Base-by-base conservation (phyloP, 92 coral and sea anemone genomes). In the Diadumene lineata region DNA sequence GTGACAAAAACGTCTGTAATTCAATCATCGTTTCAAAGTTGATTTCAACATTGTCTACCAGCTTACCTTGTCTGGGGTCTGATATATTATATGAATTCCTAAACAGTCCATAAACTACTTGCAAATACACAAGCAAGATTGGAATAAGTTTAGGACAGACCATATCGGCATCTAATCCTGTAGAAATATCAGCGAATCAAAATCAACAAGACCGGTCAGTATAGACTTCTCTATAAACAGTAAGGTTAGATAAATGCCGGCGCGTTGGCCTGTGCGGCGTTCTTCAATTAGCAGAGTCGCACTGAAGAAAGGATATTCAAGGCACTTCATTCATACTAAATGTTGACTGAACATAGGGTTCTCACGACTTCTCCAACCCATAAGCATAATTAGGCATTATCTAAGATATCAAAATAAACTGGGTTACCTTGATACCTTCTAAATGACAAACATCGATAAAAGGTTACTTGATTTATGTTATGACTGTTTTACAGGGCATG, bases 401-500 rank as follows among this genome's bases (percentile, higher is more conserved):
- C 81, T 43, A 50, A 4, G 32, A 28, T 79, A 86, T 90, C 86
- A 90, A 86, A 90, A 79, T 84, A 90, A 69, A 67, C 66, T 79
- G 72, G 69, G 56, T 19, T 82, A 89, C 82, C 75, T 81, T 80
- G 86, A 83, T 76, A 62, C 65, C 27, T 50, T 19, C 22, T 64
- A 76, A 85, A 81, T 82, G 28, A 78, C 68, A 64, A 58, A 48
- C 30, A 48, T 50, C 24, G 89, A 85, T 75, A 85, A 74, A 61
- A 24, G 32, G 9, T 34, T 65, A 34, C 17, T 57, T 13, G 32
- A 11, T 46, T 0, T 60, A 18, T 33, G 31, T 56, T 44, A 30
- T 72, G 77, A 32, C 63, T 72, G 64, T 74, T 70, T 74, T 62
- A 74, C 79, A 74, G 79, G 79, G 79, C 70, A 74, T 32, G 68